Evolutionary conservation across 2,797 vertebrate genomes (phyloP).

Genomic region (Graptemys geographica): DNA sequence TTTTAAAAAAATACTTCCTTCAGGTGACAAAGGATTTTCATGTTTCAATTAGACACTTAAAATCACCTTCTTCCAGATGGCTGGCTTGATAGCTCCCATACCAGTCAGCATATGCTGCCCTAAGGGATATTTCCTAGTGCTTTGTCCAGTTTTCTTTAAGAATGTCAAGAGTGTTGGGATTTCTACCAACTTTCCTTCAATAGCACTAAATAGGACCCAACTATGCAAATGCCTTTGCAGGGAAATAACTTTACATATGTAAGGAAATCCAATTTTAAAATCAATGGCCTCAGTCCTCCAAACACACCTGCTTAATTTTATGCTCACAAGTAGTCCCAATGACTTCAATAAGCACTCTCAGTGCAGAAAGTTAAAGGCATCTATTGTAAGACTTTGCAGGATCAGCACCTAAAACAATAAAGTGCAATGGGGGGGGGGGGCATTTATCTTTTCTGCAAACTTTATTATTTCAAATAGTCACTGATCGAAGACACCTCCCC

Average conservation of each 20-base stretch:
- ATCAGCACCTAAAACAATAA: background rate
- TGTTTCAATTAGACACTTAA: background rate
- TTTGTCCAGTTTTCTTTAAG: background rate
- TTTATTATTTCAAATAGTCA: background rate
- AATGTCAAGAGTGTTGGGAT: background rate
- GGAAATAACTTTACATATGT: background rate
- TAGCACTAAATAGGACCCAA: background rate
- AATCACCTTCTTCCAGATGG: background rate
- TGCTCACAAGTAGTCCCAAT: background rate
- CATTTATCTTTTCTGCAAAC: background rate
- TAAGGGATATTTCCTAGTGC: background rate
- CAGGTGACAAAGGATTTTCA: background rate
- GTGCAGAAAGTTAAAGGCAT: background rate
- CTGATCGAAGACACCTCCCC: background rate
- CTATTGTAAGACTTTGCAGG: background rate
- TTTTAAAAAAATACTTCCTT: background rate
- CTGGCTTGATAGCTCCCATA: background rate
- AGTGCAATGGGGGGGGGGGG: background rate
- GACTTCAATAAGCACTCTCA: background rate
- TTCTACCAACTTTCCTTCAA: background rate
- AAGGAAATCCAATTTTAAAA: background rate
- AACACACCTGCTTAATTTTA: background rate
- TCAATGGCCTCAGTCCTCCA: background rate
- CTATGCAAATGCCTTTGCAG: background rate
- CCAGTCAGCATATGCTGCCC: background rate